Evolutionary conservation across 2,888 invertebrate species (phyloP).

Genomic region (Nymphalis c-album): DNA sequence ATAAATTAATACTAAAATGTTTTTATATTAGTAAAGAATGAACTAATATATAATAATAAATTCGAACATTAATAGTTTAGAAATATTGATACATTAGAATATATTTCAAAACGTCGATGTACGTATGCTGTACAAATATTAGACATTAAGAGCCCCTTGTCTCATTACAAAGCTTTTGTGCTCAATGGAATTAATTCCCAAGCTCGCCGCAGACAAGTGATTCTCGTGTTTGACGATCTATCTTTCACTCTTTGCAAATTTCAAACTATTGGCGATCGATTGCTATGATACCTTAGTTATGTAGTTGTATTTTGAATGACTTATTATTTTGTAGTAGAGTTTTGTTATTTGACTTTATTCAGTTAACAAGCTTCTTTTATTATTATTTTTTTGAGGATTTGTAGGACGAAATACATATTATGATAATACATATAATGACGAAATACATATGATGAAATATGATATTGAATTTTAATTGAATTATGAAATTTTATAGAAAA

Average conservation of each 20-base stretch:
- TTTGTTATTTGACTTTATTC: no score
- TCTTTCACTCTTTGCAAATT: conserved; percentile 42
- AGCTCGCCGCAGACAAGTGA: conserved; percentile 64
- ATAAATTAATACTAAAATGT: conserved; percentile 1
- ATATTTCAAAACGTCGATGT: background rate
- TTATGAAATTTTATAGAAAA: no score
- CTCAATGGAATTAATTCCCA: conserved; percentile 70
- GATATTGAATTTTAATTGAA: no score
- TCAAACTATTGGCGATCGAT: conserved; percentile 34
- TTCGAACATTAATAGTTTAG: background rate
- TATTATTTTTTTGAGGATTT: no score
- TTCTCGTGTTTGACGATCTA: conserved; percentile 57
- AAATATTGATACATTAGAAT: conserved; percentile 5
- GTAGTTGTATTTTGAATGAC: background rate
- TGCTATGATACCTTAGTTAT: background rate
- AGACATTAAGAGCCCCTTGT: conserved; percentile 41
- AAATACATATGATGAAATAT: no score
- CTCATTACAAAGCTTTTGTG: conserved; percentile 60
- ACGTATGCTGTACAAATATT: conserved; percentile 31
- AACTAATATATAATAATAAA: background rate
- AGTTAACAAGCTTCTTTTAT: no score
- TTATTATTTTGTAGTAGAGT: background rate
- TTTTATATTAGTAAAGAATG: no score
- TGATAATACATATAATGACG: no score
- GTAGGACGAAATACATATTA: no score